These are phyloP conservation scores for Mohoua ochrocephala DNA, from an alignment of 2,113 vertebrate genomes.

Conservation along the genomic window DNA sequence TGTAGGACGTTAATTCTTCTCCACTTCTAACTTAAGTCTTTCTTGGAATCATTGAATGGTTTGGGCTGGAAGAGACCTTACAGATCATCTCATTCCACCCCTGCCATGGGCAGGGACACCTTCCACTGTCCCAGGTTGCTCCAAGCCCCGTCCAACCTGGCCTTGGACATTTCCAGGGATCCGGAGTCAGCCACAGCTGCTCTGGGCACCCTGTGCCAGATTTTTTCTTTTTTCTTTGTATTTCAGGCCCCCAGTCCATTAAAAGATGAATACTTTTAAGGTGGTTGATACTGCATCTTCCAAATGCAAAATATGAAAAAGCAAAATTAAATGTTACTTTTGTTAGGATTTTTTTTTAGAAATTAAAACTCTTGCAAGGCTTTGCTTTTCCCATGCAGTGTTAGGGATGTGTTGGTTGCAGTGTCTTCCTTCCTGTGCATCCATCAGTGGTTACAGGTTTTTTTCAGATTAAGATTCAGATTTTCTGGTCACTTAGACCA, in stretches of 20 bases:
- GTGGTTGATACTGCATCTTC: background rate
- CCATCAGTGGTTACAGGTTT: background rate
- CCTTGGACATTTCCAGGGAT: background rate
- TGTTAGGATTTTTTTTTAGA: accelerated
- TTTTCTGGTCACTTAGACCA: background rate
- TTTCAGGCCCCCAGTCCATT: background rate
- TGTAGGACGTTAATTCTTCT: background rate
- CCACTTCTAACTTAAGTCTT: background rate
- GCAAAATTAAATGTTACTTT: background rate
- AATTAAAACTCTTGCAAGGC: background rate
- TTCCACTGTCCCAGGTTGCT: accelerated
- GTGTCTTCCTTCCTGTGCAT: background rate
- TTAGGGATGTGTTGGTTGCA: background rate
- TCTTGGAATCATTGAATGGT: background rate
- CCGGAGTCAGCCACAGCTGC: background rate
- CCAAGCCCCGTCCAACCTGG: accelerated
- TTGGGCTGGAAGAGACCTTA: no score
- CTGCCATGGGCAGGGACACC: background rate
- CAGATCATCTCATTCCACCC: no score
- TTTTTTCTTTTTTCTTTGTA: background rate
- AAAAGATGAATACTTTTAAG: background rate
- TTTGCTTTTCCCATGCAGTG: accelerated
- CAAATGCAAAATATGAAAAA: background rate
- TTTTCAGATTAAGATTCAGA: background rate
- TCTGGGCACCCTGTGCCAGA: background rate